Percentiles rank a stretch among this genome's conserved stretches.
Conservation (phyloP, 1,140 invertebrate species). For the Idris sp. region DNA sequence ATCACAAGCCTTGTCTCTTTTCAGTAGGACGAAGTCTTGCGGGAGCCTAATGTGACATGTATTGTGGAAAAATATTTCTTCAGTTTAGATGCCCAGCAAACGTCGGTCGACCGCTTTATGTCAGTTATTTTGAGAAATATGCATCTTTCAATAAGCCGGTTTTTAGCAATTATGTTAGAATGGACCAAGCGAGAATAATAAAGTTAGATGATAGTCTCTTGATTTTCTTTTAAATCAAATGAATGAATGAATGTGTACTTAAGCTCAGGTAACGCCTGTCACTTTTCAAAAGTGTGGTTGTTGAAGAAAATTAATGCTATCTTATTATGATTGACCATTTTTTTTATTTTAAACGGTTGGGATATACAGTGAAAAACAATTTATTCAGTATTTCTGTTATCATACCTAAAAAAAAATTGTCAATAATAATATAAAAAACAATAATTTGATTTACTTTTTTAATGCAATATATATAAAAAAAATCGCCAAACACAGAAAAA, state of each 20-base stretch:
- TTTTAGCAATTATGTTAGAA: conserved; percentile 27
- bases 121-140: conserved; percentile 34
- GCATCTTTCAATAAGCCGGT: conserved; percentile 35
- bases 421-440: no score
- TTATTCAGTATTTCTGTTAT: no score
- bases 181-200: conserved; percentile 13
- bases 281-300: not conserved
- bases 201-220: conserved; percentile 23
- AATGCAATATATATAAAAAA: no score
- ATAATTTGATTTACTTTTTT: no score
- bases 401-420: no score
- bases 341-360: no score
- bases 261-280: no score
- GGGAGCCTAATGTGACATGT: conserved; percentile 40
- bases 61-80: conserved; percentile 39
- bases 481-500: no score
- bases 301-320: no score
- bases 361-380: no score
- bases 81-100: not conserved
- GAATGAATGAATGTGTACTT: no score
- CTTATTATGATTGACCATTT: no score
- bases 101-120: conserved; percentile 23
- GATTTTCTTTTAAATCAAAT: conserved; percentile 15
- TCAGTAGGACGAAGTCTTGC: conserved; percentile 13
- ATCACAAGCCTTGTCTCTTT: conserved; percentile 36